A percentile compares a stretch with the other conserved stretches of the same genome.
Evolutionary conservation across 2,888 invertebrate species (phyloP).

Genomic region (Dryadula phaetusa): DNA sequence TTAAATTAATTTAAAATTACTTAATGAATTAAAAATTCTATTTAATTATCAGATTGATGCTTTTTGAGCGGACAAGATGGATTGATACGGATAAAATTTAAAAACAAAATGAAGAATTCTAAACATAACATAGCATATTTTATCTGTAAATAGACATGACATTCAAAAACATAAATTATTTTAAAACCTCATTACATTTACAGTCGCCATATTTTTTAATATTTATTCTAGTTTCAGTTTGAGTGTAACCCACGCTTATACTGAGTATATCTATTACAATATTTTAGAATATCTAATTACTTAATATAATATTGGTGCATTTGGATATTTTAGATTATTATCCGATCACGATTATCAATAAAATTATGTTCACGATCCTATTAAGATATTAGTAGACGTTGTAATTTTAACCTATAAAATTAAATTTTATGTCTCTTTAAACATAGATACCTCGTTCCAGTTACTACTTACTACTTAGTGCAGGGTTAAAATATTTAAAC

Average conservation of each 20-base stretch:
- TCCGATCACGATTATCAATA: slow-evolving; percentile 25
- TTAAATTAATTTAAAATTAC: too few species aligned
- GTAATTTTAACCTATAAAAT: slow-evolving; percentile 16
- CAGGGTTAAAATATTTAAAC: background rate
- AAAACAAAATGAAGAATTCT: too few species aligned
- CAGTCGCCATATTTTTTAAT: too few species aligned
- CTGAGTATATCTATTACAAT: background rate
- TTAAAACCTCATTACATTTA: too few species aligned
- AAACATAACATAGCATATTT: too few species aligned
- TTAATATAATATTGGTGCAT: slow-evolving; percentile 12
- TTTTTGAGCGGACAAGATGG: too few species aligned
- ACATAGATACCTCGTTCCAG: background rate
- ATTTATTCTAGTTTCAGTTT: background rate
- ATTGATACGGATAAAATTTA: too few species aligned
- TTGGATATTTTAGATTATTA: slow-evolving; percentile 22
- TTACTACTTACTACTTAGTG: background rate
- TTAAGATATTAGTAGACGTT: slow-evolving; percentile 15
- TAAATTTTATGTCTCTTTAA: slow-evolving; percentile 2
- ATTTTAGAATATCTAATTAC: slow-evolving; percentile 2
- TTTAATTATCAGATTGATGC: too few species aligned
- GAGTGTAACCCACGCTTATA: background rate
- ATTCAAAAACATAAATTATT: too few species aligned
- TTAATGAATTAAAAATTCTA: too few species aligned
- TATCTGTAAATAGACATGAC: too few species aligned
- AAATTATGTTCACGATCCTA: slow-evolving; percentile 21